Evolutionary conservation across 1,140 invertebrate genomes (phyloP).

Genomic region (Ctenoplectra terminalis): DNA sequence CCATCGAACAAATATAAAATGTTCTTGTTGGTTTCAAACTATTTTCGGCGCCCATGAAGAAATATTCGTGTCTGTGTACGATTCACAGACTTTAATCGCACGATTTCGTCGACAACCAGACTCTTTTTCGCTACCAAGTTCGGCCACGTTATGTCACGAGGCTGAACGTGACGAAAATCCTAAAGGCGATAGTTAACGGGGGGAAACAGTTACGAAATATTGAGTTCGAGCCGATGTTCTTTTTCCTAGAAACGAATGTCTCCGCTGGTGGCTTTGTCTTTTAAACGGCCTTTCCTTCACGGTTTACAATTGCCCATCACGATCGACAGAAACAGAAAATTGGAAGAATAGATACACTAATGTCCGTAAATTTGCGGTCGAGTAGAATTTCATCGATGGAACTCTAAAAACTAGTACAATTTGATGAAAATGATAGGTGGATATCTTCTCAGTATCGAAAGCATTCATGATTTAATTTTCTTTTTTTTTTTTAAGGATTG

Average conservation of each 20-base stretch:
- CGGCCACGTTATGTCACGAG: slow-evolving; percentile 36
- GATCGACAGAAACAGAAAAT: neutral
- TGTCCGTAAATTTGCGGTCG: no score
- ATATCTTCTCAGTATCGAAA: no score
- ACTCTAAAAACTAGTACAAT: no score
- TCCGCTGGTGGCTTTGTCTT: neutral
- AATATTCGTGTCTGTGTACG: neutral
- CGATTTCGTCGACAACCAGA: neutral
- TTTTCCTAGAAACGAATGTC: slow-evolving; percentile 20
- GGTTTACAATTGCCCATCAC: neutral
- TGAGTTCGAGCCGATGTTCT: slow-evolving; percentile 21
- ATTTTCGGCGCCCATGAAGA: neutral
- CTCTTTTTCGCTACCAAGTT: slow-evolving; percentile 21
- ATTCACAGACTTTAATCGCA: neutral
- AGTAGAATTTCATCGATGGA: no score
- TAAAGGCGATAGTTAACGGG: slow-evolving; percentile 20
- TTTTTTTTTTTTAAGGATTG: no score
- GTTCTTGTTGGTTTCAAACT: neutral
- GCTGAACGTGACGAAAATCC: slow-evolving; percentile 43
- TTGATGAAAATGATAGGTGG: no score
- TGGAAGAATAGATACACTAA: neutral
- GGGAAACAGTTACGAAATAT: slow-evolving; percentile 40
- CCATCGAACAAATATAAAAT: neutral
- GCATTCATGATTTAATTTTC: no score
- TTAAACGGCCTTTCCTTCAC: neutral